Evolutionary conservation across 2,113 vertebrate species (phyloP).

Genomic region (Myanophis thanlyinensis): DNA sequence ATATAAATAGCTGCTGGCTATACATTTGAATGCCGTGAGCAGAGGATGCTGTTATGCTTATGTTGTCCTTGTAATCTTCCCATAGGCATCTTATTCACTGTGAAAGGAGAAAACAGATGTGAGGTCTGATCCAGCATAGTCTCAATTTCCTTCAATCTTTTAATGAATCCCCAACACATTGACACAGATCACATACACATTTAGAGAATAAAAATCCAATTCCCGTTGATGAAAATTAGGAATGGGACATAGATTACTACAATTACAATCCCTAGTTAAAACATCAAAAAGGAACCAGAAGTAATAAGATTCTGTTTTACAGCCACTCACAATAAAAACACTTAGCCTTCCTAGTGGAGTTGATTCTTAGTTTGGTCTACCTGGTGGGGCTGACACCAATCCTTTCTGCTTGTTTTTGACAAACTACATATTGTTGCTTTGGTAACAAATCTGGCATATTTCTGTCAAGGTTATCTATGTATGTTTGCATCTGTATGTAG

Average conservation of each 20-base stretch:
- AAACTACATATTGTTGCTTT: background rate
- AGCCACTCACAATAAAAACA: background rate
- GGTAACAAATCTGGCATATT: background rate
- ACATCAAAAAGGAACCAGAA: background rate
- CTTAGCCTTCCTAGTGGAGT: background rate
- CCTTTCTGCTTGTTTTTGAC: background rate
- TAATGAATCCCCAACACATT: background rate
- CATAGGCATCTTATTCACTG: background rate
- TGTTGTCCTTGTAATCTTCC: background rate
- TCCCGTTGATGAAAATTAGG: background rate
- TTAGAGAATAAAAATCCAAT: background rate
- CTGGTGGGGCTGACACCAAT: background rate
- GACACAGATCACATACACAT: background rate
- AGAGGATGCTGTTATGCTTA: background rate
- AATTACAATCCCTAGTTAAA: background rate
- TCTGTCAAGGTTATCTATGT: background rate
- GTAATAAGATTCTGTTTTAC: background rate
- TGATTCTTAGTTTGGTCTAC: background rate
- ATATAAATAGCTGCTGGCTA: background rate
- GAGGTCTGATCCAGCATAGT: background rate
- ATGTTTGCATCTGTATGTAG: background rate
- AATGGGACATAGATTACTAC: background rate
- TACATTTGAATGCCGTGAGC: background rate
- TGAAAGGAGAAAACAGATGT: background rate
- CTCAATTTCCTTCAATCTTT: background rate